Conservation (phyloP, 2,797 vertebrate species). For the Gila robusta region DNA sequence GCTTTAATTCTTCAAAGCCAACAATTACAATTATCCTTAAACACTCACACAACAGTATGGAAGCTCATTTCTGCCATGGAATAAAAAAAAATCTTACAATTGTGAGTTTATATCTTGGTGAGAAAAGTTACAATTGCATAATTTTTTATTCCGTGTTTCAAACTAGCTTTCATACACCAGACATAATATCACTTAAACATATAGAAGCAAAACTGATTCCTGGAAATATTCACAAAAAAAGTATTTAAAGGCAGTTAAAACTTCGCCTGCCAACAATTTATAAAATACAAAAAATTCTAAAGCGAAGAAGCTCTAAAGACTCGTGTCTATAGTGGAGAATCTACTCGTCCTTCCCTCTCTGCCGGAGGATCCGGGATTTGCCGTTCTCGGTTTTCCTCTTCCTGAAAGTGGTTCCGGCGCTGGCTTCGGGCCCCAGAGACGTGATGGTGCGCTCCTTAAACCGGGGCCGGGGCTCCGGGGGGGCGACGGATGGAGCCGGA, state of each 20-base stretch:
- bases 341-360: slow-evolving; percentile 87
- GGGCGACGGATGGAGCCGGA: slow-evolving; percentile 68
- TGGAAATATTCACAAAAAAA: slow-evolving; percentile 14
- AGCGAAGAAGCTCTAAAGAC: background rate
- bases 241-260: background rate
- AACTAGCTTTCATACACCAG: background rate
- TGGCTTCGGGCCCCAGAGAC: slow-evolving; percentile 84
- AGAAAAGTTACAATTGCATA: background rate
- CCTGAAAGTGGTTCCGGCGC: slow-evolving; percentile 83
- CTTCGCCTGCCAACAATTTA: background rate
- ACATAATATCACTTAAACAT: background rate
- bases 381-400: slow-evolving; percentile 91
- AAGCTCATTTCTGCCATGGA: background rate
- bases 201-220: background rate
- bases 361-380: slow-evolving; percentile 89
- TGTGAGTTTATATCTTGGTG: background rate
- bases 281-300: background rate
- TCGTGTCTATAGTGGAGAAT: background rate
- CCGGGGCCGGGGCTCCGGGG: slow-evolving; percentile 81
- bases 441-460: slow-evolving; percentile 95
- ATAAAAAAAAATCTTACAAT: background rate
- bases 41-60: background rate
- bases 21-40: slow-evolving; percentile 26
- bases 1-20: slow-evolving; percentile 2
- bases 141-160: background rate